These are phyloP conservation scores for Cheilosia scutellata DNA, from an alignment of 2,888 invertebrate genomes.

Conservation along the genomic window DNA sequence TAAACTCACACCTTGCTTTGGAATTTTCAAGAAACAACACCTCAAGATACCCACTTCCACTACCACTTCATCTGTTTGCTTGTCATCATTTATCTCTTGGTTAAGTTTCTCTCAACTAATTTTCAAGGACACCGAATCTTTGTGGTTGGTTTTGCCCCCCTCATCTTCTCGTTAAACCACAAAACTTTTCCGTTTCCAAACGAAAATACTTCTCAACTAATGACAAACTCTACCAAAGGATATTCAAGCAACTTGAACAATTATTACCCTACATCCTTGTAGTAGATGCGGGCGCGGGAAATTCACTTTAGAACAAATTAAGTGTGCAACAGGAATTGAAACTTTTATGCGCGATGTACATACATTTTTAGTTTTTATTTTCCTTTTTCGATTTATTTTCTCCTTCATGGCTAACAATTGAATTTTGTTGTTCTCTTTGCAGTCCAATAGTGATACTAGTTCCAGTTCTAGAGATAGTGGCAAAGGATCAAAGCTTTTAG, in stretches of 20 bases:
- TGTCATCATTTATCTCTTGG: not conserved
- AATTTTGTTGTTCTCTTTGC: constrained; percentile 67
- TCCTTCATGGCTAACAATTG: constrained; percentile 30
- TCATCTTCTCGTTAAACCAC: not conserved
- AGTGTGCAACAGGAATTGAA: constrained; percentile 36
- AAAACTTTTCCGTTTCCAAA: constrained; percentile 41
- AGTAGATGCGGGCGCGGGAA: not conserved
- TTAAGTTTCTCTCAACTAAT: not conserved
- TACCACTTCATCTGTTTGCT: not conserved
- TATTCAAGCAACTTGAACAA: constrained; percentile 52
- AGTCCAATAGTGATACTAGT: constrained; percentile 82
- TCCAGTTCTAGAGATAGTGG: constrained; percentile 79
- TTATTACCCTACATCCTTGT: constrained; percentile 44
- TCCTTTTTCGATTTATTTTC: constrained; percentile 65
- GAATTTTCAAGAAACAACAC: constrained; percentile 16
- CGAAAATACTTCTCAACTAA: constrained; percentile 42
- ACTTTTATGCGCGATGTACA: constrained; percentile 4
- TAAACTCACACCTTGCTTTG: not conserved
- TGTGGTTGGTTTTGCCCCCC: not conserved
- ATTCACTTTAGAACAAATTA: constrained; percentile 24
- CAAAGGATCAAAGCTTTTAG: constrained; percentile 81
- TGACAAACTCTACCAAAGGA: constrained; percentile 42
- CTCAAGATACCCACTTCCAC: not conserved
- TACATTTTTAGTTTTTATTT: not conserved
- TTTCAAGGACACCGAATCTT: constrained; percentile 14